Percentiles rank a stretch among this genome's conserved stretches.
These are phyloP conservation scores for Nycteola revayana DNA, from an alignment of 2,888 invertebrate genomes.

Conservation along the genomic window DNA sequence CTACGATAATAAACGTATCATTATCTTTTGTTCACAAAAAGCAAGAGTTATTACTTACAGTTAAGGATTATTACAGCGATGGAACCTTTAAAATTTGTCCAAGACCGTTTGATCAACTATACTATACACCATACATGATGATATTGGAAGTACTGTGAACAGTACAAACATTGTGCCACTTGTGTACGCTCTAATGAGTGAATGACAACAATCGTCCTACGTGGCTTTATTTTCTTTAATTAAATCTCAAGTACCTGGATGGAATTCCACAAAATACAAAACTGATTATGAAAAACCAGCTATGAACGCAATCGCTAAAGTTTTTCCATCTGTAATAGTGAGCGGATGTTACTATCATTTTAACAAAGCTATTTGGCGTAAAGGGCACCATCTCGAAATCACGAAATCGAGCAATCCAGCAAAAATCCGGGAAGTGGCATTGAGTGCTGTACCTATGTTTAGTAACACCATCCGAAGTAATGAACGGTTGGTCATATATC, in stretches of 20 bases:
- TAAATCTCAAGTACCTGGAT: neutral
- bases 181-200: conserved; percentile 12
- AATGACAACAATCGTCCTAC: conserved; percentile 7
- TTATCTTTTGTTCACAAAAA: conserved; percentile 9
- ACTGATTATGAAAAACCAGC: conserved; percentile 3
- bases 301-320: neutral
- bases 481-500: neutral
- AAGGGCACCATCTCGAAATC: conserved; percentile 2
- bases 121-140: conserved; percentile 8
- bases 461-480: neutral
- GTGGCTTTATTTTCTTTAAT: conserved; percentile 8
- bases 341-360: no score
- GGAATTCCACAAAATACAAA: conserved; percentile 1
- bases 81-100: conserved; percentile 7
- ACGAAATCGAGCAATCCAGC: neutral
- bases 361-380: conserved; percentile 3
- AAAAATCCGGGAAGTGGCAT: conserved; percentile 1
- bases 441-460: neutral
- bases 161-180: conserved; percentile 10
- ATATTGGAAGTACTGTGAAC: conserved; percentile 8
- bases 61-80: conserved; percentile 7
- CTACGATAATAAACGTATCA: conserved; percentile 5
- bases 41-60: conserved; percentile 3
- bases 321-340: conserved; percentile 7
- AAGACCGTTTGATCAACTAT: conserved; percentile 1